Evolutionary conservation across 1,140 invertebrate species (phyloP).

Genomic region (Dinoponera quadriceps): DNA sequence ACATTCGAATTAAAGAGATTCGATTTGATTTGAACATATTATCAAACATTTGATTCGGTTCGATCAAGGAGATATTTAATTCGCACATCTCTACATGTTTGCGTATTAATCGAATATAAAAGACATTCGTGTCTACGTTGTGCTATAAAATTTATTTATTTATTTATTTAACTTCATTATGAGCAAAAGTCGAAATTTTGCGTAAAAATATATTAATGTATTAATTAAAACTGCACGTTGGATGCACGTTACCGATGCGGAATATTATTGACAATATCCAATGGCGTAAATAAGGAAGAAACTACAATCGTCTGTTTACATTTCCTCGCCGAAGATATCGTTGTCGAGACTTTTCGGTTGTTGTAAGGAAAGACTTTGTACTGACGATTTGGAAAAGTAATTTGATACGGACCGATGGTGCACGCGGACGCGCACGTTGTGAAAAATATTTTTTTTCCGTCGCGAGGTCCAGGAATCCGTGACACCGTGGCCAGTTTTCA

Average conservation of each 20-base stretch:
- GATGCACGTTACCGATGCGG: too few relatives aligned
- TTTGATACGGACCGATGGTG: slow-evolving; percentile 8
- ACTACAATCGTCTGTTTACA: background rate
- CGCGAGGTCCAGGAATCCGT: background rate
- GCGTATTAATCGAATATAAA: too few relatives aligned
- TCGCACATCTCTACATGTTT: too few relatives aligned
- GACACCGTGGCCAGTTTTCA: slow-evolving; percentile 21
- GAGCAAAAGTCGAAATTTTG: too few relatives aligned
- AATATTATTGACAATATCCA: background rate
- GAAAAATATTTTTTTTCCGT: slow-evolving; percentile 50
- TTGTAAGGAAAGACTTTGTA: background rate
- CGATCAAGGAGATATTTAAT: too few relatives aligned
- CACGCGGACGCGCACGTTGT: background rate
- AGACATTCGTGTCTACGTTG: too few relatives aligned
- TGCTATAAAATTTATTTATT: too few relatives aligned
- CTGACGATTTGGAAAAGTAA: slow-evolving; percentile 17
- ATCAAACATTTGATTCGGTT: too few relatives aligned
- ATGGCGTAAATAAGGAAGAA: background rate
- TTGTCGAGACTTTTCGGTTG: background rate
- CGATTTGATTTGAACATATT: too few relatives aligned
- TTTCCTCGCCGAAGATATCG: background rate
- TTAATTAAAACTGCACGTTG: background rate
- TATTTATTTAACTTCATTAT: too few relatives aligned
- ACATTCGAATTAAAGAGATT: too few relatives aligned
- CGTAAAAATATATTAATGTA: background rate